Evolutionary conservation across 92 coral and sea anemone genomes (phyloP), one percentile per base, ranked within the genome.

Genomic region (Nematostella vectensis): DNA sequence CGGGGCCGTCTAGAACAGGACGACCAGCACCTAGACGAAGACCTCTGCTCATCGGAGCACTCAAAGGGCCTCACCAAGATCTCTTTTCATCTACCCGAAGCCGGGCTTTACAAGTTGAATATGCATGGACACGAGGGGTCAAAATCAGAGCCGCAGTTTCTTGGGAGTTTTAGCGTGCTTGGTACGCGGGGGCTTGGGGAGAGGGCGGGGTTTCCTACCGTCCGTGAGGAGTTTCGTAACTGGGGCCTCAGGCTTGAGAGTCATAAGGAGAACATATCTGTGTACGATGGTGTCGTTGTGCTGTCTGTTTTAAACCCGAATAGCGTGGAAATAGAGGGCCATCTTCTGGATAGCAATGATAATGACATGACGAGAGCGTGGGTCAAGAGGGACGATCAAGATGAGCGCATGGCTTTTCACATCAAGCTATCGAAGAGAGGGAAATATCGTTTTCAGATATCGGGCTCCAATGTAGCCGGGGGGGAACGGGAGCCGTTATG

Each of bases 231-330:
- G 15, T 85, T 85, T 42, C 68, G 87, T 13, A 54, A 69, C 13
- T 85, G 95, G 95, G 88, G 85, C 2, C 78, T 85, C 25, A 64
- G 79, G n/a, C 57, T 85, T 11, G 88, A 81, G 47, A 85, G 95
- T 55, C 73, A 83, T 30, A 44, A 56, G 26, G 89, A 85, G 59
- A 85, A 61, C 68, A 81, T 85, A 48, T 37, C 76, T 0, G 76
- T 62, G 1, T 68, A 81, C 31, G 81, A 85, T 48, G 83, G 81
- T 0, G 57, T 72, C 11, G 95, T 73, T 3, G 65, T 67, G 18
- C 29, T 85, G 27, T 59, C 80, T 0, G 55, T 85, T 22, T 11
- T 63, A 16, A 80, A 81, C 47, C 84, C 88, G 11, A 50, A 65
- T 31, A 66, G 57, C 13, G 70, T 85, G 4, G 54, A 54, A 26